A percentile compares a stretch with the other conserved stretches of the same genome.
phyloP scores from a whole-genome alignment of 2,888 invertebrate species.

The Aphodius granarius region DNA sequence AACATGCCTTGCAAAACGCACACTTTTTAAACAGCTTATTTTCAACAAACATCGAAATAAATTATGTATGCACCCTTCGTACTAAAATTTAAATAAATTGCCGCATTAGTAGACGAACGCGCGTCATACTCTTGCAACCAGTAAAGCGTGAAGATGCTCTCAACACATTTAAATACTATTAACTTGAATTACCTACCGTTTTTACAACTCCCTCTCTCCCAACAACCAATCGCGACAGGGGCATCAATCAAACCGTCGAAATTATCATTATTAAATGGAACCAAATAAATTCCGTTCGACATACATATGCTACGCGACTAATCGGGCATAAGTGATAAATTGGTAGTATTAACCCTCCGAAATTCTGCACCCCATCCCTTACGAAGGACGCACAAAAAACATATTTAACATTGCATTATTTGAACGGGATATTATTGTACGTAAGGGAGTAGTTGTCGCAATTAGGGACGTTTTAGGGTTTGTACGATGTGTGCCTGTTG shows the following conservation, averaged over 20 bases:
- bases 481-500: background rate
- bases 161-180: constrained; percentile 46
- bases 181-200: background rate
- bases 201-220: background rate
- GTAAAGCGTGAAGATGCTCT: constrained; percentile 43
- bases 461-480: background rate
- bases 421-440: background rate
- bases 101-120: constrained; percentile 36
- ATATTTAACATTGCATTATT: constrained; percentile 2
- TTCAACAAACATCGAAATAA: background rate
- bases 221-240: background rate
- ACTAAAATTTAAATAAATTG: constrained; percentile 47
- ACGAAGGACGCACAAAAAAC: background rate
- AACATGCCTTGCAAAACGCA: background rate
- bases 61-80: constrained; percentile 40
- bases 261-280: background rate
- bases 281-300: constrained; percentile 15
- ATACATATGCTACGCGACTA: constrained; percentile 13
- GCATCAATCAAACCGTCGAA: background rate
- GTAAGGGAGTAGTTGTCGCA: background rate
- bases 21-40: background rate
- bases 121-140: constrained; percentile 39
- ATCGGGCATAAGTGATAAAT: constrained; percentile 15
- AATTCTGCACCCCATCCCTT: constrained; percentile 3
- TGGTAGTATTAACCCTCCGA: constrained; percentile 1